phyloP scores from a whole-genome alignment of 2,888 invertebrate species.

The Dendrolimus houi region DNA sequence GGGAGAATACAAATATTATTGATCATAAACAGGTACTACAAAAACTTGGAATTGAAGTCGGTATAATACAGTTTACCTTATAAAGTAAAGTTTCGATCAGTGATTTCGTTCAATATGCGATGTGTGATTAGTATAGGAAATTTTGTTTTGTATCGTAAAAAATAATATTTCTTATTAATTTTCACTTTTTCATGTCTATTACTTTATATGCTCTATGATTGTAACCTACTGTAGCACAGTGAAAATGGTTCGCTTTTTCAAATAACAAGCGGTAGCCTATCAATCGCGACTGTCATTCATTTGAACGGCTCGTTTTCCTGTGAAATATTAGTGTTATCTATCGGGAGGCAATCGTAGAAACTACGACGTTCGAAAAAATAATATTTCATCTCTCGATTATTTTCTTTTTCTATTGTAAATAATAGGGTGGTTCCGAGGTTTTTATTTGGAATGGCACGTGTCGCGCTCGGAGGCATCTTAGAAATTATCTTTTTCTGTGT shows the following conservation, averaged over 20 bases:
- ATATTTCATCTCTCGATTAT: conserved; percentile 66
- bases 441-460: conserved; percentile 44
- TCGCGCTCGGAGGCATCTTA: conserved; percentile 31
- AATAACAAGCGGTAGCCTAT: conserved; percentile 67
- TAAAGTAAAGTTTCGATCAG: too few species aligned
- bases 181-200: too few species aligned
- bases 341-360: conserved; percentile 61
- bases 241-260: conserved; percentile 58
- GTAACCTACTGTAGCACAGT: neutral
- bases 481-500: conserved; percentile 13
- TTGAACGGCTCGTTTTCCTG: conserved; percentile 49
- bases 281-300: conserved; percentile 68
- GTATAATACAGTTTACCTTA: too few species aligned
- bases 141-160: too few species aligned
- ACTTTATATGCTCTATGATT: too few species aligned
- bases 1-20: too few species aligned
- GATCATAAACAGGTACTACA: too few species aligned
- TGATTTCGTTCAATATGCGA: too few species aligned
- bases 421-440: conserved; percentile 44
- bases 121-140: too few species aligned
- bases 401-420: conserved; percentile 71
- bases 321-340: conserved; percentile 70
- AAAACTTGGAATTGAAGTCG: too few species aligned
- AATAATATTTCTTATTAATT: too few species aligned
- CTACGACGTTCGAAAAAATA: conserved; percentile 52